These are phyloP conservation scores for Eugnorisma glareosa DNA, from an alignment of 2,888 invertebrate genomes.

Conservation along the genomic window DNA sequence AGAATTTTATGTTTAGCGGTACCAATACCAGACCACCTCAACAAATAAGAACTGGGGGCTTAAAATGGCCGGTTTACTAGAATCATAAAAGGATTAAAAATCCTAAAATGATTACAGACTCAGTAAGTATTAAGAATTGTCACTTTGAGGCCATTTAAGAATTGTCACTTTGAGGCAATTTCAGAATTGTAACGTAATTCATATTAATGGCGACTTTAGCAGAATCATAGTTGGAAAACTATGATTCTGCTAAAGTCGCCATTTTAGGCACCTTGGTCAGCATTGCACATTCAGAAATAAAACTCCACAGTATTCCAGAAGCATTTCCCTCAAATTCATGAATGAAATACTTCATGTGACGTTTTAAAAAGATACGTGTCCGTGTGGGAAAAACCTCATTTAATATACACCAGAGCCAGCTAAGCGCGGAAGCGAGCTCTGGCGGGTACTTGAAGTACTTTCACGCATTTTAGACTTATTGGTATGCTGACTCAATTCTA, in stretches of 20 bases:
- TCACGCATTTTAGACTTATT: constrained; percentile 76
- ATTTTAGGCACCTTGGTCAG: too few species aligned
- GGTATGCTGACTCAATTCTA: constrained; percentile 55
- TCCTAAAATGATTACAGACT: too few species aligned
- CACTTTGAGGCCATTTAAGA: too few species aligned
- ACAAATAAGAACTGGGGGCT: neutral
- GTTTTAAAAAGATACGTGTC: constrained; percentile 77
- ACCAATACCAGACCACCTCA: neutral
- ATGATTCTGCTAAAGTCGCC: too few species aligned
- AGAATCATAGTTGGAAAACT: too few species aligned
- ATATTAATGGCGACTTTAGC: too few species aligned
- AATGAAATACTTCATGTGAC: constrained; percentile 71
- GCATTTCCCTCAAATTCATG: constrained; percentile 70
- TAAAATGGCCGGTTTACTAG: too few species aligned
- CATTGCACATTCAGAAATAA: neutral
- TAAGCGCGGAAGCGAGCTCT: constrained; percentile 77
- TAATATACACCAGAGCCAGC: constrained; percentile 82
- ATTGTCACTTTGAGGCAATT: too few species aligned
- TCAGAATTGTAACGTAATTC: too few species aligned
- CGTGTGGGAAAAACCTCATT: constrained; percentile 84
- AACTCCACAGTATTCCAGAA: neutral
- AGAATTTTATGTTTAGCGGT: neutral
- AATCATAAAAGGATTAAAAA: too few species aligned
- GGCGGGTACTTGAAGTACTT: constrained; percentile 66
- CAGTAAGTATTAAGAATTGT: too few species aligned